phyloP scores from a whole-genome alignment of 1,140 invertebrate genomes.

The Bemisia tabaci region DNA sequence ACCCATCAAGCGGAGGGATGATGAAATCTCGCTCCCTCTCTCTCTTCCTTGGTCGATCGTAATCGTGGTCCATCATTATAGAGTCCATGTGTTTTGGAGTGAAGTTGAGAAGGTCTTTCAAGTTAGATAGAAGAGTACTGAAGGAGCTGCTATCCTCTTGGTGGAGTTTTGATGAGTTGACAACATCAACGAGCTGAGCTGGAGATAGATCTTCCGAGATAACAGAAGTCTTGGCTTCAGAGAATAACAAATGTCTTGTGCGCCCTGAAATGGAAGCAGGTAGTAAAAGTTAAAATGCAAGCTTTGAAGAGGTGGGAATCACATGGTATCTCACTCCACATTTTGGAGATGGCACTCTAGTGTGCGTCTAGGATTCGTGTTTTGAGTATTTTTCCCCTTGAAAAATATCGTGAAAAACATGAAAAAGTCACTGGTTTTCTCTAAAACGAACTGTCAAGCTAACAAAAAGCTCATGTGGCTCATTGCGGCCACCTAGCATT shows the following conservation, averaged over 20 bases:
- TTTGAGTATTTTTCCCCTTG: no score
- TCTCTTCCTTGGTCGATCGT: background rate
- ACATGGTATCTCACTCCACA: no score
- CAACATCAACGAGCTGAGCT: background rate
- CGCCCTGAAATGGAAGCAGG: background rate
- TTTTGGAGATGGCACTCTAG: no score
- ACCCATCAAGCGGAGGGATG: background rate
- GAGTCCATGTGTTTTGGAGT: background rate
- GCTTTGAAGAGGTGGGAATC: no score
- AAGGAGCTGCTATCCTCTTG: background rate
- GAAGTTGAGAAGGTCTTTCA: background rate
- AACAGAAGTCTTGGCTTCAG: background rate
- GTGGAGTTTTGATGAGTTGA: background rate
- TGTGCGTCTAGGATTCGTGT: no score
- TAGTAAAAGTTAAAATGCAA: background rate
- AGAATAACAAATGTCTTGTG: background rate
- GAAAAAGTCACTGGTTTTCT: no score
- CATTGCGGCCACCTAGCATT: no score
- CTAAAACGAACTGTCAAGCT: no score
- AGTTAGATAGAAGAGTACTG: background rate
- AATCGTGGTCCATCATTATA: background rate
- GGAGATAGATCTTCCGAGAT: background rate
- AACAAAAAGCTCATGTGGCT: no score
- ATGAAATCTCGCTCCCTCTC: background rate
- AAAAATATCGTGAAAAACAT: no score